Percentiles rank a stretch among this genome's conserved stretches.
Evolutionary conservation across 2,797 vertebrate genomes (phyloP).

Genomic region (Ptychobarbus kaznakovi): DNA sequence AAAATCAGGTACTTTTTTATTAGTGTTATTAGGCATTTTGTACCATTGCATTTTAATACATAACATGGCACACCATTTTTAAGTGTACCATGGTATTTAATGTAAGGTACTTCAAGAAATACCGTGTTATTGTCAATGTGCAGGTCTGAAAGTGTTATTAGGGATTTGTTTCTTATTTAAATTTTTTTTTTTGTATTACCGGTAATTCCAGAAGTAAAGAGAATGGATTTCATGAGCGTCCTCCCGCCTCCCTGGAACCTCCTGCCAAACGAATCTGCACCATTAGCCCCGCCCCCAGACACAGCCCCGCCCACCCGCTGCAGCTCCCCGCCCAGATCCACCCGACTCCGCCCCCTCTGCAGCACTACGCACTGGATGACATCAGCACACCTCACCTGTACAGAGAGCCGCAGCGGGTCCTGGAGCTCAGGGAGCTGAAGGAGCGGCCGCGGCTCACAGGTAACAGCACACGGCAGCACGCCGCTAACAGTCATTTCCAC

Average conservation of each 20-base stretch:
- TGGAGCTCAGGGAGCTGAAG: slow-evolving; percentile 92
- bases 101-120: neutral
- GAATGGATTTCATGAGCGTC: slow-evolving; percentile 90
- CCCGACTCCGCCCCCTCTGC: slow-evolving; percentile 93
- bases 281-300: slow-evolving; percentile 95
- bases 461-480: slow-evolving; percentile 60
- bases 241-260: slow-evolving; percentile 85
- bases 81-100: neutral
- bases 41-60: too few relatives aligned
- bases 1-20: too few relatives aligned
- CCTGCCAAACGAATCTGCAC: slow-evolving; percentile 95
- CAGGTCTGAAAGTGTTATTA: neutral
- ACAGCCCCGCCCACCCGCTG: slow-evolving; percentile 94
- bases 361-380: slow-evolving; percentile 97
- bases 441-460: slow-evolving; percentile 86
- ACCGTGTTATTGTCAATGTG: neutral
- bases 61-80: too few relatives aligned
- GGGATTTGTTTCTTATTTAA: neutral
- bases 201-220: slow-evolving; percentile 80
- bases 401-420: slow-evolving; percentile 89
- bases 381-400: slow-evolving; percentile 90
- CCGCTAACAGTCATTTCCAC: neutral
- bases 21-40: too few relatives aligned
- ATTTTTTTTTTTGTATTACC: too few relatives aligned
- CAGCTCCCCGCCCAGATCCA: slow-evolving; percentile 89